phyloP scores from a whole-genome alignment of 2,888 invertebrate genomes.

The Morpho deidamia region DNA sequence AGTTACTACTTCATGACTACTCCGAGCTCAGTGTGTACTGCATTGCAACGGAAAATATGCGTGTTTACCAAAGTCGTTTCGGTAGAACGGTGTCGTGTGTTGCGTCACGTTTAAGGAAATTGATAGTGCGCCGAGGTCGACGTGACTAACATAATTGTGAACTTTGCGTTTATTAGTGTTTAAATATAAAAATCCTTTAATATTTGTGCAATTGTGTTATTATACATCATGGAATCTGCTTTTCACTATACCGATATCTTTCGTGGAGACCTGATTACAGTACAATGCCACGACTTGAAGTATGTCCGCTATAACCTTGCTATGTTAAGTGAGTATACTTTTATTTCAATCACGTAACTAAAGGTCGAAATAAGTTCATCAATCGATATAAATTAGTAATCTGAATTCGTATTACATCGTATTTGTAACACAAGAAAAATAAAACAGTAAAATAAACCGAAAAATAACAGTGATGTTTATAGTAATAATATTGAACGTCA shows the following conservation, averaged over 20 bases:
- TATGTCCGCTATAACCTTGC: constrained; percentile 74
- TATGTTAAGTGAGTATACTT: constrained; percentile 67
- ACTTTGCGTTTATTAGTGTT: constrained; percentile 53
- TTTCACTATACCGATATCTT: constrained; percentile 62
- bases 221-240: constrained; percentile 51
- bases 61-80: constrained; percentile 79
- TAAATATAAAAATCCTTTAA: constrained; percentile 41
- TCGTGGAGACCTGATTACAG: constrained; percentile 71
- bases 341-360: constrained; percentile 38
- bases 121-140: constrained; percentile 76
- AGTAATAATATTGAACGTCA: constrained; percentile 75
- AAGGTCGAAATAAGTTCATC: constrained; percentile 4
- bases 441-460: constrained; percentile 32
- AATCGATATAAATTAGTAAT: not conserved
- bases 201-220: constrained; percentile 51
- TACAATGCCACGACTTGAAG: constrained; percentile 65
- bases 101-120: constrained; percentile 78
- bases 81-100: constrained; percentile 77
- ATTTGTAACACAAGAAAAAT: not conserved
- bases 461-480: constrained; percentile 49
- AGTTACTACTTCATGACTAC: constrained; percentile 79
- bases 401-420: not conserved
- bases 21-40: constrained; percentile 79
- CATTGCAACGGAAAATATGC: constrained; percentile 79
- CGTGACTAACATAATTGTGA: constrained; percentile 71